A percentile compares a stretch with the other conserved stretches of the same genome.
These are phyloP conservation scores for Pagetopsis macropterus DNA, from an alignment of 2,797 vertebrate genomes.

Conservation along the genomic window DNA sequence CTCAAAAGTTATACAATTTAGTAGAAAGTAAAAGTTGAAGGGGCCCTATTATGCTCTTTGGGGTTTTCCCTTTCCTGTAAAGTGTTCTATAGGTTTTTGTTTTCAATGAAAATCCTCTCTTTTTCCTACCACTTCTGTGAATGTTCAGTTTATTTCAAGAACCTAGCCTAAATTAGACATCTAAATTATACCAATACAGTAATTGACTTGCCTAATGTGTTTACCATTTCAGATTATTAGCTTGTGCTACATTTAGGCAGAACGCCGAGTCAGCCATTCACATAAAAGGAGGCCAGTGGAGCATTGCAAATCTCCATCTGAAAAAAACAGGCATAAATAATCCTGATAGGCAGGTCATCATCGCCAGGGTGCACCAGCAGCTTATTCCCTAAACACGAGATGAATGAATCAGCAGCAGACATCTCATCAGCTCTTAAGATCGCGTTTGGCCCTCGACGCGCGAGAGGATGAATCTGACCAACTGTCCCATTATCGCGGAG, in stretches of 20 bases:
- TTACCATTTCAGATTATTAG: constrained; percentile 22
- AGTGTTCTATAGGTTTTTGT: too few relatives aligned
- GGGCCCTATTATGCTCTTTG: too few relatives aligned
- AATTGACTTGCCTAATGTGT: not conserved
- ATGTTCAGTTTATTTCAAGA: not conserved
- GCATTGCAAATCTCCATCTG: constrained; percentile 46
- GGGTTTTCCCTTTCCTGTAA: too few relatives aligned
- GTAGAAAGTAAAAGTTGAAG: too few relatives aligned
- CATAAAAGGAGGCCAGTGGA: constrained; percentile 22
- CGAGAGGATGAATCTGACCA: constrained; percentile 3
- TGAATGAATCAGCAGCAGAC: constrained; percentile 54
- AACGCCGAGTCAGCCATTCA: constrained; percentile 33
- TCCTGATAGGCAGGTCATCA: constrained; percentile 64
- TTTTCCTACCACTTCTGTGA: not conserved
- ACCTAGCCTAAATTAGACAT: not conserved
- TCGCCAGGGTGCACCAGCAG: constrained; percentile 46
- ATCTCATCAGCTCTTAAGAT: constrained; percentile 37
- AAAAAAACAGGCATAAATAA: constrained; percentile 62
- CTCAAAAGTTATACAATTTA: too few relatives aligned
- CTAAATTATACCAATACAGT: not conserved
- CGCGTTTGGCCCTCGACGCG: constrained; percentile 20
- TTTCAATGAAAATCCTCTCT: not conserved
- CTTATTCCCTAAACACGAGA: constrained; percentile 46
- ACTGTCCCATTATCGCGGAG: not conserved
- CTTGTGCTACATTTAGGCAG: constrained; percentile 15